Conservation (phyloP, 2,888 invertebrate species). For the Drosophila maculinotata region DNA sequence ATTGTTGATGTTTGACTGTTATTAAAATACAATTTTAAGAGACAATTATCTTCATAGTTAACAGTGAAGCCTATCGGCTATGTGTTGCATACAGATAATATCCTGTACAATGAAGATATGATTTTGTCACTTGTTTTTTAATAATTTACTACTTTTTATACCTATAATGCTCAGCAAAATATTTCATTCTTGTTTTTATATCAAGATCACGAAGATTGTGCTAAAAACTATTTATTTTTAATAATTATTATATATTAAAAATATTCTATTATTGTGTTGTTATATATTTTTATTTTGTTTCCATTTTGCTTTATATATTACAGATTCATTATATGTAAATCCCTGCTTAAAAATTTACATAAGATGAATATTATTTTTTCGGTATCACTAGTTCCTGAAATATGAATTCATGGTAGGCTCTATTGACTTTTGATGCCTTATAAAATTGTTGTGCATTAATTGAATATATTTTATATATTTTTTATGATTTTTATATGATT, state of each 20-base stretch:
- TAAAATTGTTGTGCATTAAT: background rate
- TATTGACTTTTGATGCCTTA: background rate
- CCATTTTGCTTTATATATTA: too few species aligned
- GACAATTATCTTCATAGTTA: background rate
- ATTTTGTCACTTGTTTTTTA: too few species aligned
- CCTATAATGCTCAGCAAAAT: too few species aligned
- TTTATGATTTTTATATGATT: background rate
- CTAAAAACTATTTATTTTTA: too few species aligned
- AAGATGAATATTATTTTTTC: too few species aligned
- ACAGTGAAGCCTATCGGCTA: background rate
- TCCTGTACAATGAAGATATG: background rate
- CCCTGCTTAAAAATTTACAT: background rate
- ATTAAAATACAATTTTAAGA: slow-evolving; percentile 3
- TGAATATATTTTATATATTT: background rate
- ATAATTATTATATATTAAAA: too few species aligned
- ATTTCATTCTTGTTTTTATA: too few species aligned
- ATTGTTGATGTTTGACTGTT: background rate
- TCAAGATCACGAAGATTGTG: too few species aligned
- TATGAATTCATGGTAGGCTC: background rate
- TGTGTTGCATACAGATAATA: background rate
- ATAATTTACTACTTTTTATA: too few species aligned
- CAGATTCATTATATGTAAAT: too few species aligned
- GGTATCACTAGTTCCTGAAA: background rate
- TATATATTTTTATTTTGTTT: too few species aligned
- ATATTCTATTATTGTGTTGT: too few species aligned